These are phyloP conservation scores for Podilymbus podiceps DNA, from an alignment of 2,113 vertebrate species.

Conservation along the genomic window DNA sequence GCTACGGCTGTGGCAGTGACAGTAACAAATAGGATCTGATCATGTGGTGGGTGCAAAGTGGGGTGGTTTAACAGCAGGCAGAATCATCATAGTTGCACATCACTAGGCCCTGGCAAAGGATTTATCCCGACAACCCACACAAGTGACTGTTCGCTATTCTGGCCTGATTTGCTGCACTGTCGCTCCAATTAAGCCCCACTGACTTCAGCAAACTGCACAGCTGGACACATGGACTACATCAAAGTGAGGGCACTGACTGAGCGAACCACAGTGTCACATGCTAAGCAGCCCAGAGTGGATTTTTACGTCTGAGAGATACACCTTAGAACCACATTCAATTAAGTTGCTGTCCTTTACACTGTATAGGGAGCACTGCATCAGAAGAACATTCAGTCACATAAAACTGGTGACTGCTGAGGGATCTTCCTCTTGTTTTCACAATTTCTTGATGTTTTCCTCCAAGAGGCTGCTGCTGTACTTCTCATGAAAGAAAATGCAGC, in stretches of 20 bases:
- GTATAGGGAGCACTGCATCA: neutral
- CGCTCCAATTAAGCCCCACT: neutral
- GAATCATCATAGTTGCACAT: neutral
- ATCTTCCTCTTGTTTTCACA: neutral
- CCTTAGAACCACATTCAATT: neutral
- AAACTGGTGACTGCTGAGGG: neutral
- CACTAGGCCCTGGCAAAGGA: neutral
- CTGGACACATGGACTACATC: neutral
- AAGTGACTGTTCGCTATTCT: neutral
- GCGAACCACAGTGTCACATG: neutral
- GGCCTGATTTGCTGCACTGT: neutral
- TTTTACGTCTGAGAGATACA: neutral
- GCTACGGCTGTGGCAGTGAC: fast-evolving
- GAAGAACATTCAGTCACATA: neutral
- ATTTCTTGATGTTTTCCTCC: neutral
- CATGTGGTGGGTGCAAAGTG: neutral
- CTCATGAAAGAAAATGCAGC: neutral
- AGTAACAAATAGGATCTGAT: neutral
- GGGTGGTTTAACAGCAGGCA: neutral
- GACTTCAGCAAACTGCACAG: neutral
- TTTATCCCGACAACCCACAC: neutral
- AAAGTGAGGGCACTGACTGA: neutral
- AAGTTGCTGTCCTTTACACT: neutral
- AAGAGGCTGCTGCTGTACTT: neutral
- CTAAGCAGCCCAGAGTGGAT: neutral